These are phyloP conservation scores for Sebastes taczanowskii DNA, from an alignment of 2,797 vertebrate species.

Conservation along the genomic window DNA sequence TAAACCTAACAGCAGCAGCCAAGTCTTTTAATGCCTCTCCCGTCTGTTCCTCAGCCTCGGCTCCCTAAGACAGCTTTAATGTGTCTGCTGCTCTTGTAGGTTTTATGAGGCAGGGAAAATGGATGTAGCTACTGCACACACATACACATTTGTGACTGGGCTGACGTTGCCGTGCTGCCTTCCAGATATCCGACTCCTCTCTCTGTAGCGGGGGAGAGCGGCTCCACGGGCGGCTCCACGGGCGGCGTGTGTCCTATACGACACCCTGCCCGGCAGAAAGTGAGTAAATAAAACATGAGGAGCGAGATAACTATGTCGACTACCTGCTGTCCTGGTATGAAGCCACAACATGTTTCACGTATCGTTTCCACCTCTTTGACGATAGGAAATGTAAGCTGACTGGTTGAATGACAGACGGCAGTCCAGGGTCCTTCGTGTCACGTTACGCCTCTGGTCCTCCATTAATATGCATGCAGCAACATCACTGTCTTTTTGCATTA, in stretches of 20 bases:
- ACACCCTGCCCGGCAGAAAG: constrained; percentile 17
- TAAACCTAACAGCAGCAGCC: constrained; percentile 44
- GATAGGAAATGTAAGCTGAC: neutral
- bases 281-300: constrained; percentile 60
- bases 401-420: constrained; percentile 10
- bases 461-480: constrained; percentile 57
- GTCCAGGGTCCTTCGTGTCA: constrained; percentile 1
- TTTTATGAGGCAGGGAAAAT: constrained; percentile 71
- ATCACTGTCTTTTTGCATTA: constrained; percentile 29
- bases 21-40: constrained; percentile 55
- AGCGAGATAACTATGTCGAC: constrained; percentile 41
- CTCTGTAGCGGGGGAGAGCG: constrained; percentile 13
- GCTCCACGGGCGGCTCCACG: constrained; percentile 28
- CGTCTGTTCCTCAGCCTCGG: constrained; percentile 49
- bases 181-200: constrained; percentile 23
- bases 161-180: constrained; percentile 8
- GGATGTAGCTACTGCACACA: constrained; percentile 47
- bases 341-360: constrained; percentile 12
- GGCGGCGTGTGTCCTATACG: constrained; percentile 5
- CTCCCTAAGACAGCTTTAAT: constrained; percentile 68
- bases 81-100: constrained; percentile 67
- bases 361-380: constrained; percentile 1
- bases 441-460: constrained; percentile 22
- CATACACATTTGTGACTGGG: constrained; percentile 35
- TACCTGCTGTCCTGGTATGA: constrained; percentile 29